Base-by-base conservation (phyloP, 1,140 invertebrate genomes). In the Drosophila gunungcola region DNA sequence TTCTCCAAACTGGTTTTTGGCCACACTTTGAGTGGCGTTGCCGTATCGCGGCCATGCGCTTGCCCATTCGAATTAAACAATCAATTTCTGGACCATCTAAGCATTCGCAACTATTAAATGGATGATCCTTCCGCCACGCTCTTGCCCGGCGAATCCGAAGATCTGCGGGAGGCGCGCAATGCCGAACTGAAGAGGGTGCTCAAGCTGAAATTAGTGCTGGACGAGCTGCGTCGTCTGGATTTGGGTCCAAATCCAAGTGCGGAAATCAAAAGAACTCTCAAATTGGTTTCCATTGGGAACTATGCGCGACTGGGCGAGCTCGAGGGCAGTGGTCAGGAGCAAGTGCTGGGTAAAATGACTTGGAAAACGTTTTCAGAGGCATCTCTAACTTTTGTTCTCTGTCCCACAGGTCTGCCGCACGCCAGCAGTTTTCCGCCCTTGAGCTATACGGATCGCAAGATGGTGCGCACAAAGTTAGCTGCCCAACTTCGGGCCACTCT, bases 391-490 rank as follows among this genome's bases (percentile, higher is more conserved):
- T 36, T 3, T 10, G 1, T 39, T 9, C 6, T 3, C 1, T 16
- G 16, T 51, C 29, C 7, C 0, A 45, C 53, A 88, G 84, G 68
- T 11, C 49, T 89, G 9, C 67, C 62, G 34, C 64, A 70, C 13
- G 49, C 16, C 25, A 65, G 36, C 13, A 70, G 16, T 4, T 49
- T n/a, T 7, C 72, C 76, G 0, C 53, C 63, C 3, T 46, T 90
- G 4, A 82, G 60, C 42, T 90, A 90, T 16, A 67, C 58, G 4
- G 81, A 90, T n/a, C 54, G 78, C 9, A 90, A 85, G 41, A 43
- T 58, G 2, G 45, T 90, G 12, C 70, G 68, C 11, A 51, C 25
- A 0, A 67, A 60, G 16, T 39, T 90, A 13, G 49, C 51, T 6
- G 54, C 57, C 2, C 62, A 81, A n/a, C 36, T 90, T 0, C 62